Evolutionary conservation across 2,113 vertebrate species (phyloP).

Genomic region (Burhinus oedicnemus): DNA sequence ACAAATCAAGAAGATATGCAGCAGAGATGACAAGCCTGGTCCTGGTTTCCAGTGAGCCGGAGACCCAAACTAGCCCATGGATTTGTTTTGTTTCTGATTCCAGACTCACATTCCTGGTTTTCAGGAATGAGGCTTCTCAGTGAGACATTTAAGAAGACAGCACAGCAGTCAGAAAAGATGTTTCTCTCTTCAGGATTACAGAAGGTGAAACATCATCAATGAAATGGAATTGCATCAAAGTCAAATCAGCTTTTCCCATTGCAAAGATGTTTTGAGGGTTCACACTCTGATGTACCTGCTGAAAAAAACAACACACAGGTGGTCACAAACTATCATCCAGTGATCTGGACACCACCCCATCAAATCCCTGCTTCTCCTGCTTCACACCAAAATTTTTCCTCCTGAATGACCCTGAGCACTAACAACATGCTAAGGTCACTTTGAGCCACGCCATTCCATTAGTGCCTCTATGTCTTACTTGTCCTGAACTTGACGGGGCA

Average conservation of each 20-base stretch:
- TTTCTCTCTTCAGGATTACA: background rate
- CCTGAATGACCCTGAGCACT: background rate
- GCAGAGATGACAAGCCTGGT: background rate
- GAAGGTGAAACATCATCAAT: background rate
- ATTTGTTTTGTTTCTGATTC: conserved; percentile 10
- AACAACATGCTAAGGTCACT: background rate
- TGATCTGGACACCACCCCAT: background rate
- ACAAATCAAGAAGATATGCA: background rate
- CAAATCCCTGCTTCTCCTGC: background rate
- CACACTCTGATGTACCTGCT: background rate
- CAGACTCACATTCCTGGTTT: background rate
- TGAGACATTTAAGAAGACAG: background rate
- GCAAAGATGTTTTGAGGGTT: background rate
- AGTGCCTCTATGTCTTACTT: background rate
- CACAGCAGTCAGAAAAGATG: background rate
- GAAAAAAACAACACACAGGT: background rate
- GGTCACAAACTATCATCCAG: background rate
- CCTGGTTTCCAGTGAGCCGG: background rate
- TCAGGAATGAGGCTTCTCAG: background rate
- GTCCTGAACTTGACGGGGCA: background rate
- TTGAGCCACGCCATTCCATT: background rate
- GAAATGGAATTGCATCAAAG: background rate
- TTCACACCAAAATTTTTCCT: background rate
- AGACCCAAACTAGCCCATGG: background rate
- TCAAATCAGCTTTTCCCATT: background rate